Percentiles rank a stretch among this genome's conserved stretches.
Conservation (phyloP, 2,888 invertebrate species). For the Corbicula japonica region DNA sequence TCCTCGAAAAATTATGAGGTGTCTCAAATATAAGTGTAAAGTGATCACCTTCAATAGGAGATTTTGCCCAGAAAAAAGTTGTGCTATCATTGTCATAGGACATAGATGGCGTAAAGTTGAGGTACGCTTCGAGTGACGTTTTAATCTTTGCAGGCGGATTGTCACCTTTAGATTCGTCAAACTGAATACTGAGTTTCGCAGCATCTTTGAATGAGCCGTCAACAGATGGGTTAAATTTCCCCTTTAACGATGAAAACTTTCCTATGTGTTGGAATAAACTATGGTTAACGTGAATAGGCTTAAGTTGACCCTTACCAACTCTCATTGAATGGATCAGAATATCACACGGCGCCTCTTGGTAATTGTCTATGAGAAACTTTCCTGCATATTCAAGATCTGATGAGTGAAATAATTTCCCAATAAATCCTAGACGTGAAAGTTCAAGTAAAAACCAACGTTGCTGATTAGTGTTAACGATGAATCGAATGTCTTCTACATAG, state of each 20-base stretch:
- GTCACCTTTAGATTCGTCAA: conserved; percentile 25
- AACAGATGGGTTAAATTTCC: conserved; percentile 65
- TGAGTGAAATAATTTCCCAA: conserved; percentile 70
- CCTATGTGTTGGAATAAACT: conserved; percentile 70
- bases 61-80: conserved; percentile 60
- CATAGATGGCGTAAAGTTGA: conserved; percentile 75
- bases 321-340: conserved; percentile 61
- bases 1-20: conserved; percentile 46
- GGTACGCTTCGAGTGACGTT: conserved; percentile 76
- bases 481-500: conserved; percentile 82
- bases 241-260: conserved; percentile 59
- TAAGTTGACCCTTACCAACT: conserved; percentile 58
- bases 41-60: conserved; percentile 44
- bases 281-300: conserved; percentile 41
- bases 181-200: conserved; percentile 11
- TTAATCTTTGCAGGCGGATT: conserved; percentile 85
- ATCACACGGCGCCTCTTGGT: conserved; percentile 69
- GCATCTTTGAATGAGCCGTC: conserved; percentile 49
- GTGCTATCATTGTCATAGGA: conserved; percentile 74
- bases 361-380: conserved; percentile 81
- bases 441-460: conserved; percentile 67
- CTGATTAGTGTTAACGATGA: conserved; percentile 73
- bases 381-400: conserved; percentile 62
- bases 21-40: conserved; percentile 57
- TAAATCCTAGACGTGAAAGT: conserved; percentile 70